Base-by-base conservation (phyloP, 1,140 invertebrate species). In the Halictus rubicundus region DNA sequence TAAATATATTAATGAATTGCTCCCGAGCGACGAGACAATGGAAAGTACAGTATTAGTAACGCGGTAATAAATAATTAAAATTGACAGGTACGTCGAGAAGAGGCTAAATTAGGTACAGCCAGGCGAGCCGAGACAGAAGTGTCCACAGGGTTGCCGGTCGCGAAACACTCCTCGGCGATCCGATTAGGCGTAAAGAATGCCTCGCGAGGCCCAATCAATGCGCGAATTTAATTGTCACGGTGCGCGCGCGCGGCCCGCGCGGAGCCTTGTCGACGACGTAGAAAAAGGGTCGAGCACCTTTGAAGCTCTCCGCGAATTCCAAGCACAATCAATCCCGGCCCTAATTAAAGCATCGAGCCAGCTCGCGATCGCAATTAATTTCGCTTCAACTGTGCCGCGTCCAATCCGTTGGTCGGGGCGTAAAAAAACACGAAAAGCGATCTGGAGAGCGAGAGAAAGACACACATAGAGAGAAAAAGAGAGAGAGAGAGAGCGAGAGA, bases 331-430 rank as follows among this genome's bases (percentile, higher is more conserved):
- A 21, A 49, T 59, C 54, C 49, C 25, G n/a, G 21, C 12, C 32
- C 46, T 64, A 63, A 78, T 78, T 70, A 46, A 69, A 42, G 23
- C 57, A 64, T 69, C 54, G 66, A 61, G 32, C n/a, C 70, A 19
- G 5, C 23, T 32, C 10, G 21, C 42, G 25, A 49, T 77, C 21
- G 27, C 37, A 52, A 65, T 78, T 78, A 78, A 71, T 71, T 71
- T 71, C 46, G 4, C 32, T 8, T 25, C 49, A 25, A 54, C 52
- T 16, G 21, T 27, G 27, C n/a, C 23, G 66, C 49, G 49, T 57
- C 49, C 49, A n/a, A 27, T 37, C 68, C 46, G 32, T 10, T 21
- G 21, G 21, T 10, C 21, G 54, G 21, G n/a, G 0, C 1, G 49
- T 21, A 10, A 8, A 25, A 19, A 63, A 14, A 63, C 16, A 16